phyloP scores from a whole-genome alignment of 2,888 invertebrate genomes.

The Seladonia tumulorum region DNA sequence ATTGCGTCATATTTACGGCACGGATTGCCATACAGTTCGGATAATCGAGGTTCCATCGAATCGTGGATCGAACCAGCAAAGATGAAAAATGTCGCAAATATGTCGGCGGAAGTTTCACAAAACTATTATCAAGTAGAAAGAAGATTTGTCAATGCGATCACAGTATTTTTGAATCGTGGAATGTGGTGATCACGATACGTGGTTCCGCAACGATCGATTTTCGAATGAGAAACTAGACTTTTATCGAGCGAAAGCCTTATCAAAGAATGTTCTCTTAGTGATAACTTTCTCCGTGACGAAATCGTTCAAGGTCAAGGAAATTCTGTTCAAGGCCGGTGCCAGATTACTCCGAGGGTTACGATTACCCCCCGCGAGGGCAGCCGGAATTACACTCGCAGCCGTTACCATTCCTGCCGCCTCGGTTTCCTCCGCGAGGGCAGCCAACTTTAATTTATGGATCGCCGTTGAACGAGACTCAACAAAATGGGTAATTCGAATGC shows the following conservation, averaged over 20 bases:
- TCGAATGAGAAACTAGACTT: neutral
- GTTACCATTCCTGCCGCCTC: constrained; percentile 68
- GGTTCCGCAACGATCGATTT: neutral
- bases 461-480: constrained; percentile 72
- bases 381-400: constrained; percentile 74
- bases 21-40: too few relatives aligned
- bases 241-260: neutral
- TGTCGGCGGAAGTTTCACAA: too few relatives aligned
- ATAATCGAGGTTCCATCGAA: too few relatives aligned
- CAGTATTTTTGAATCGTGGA: neutral
- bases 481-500: constrained; percentile 73
- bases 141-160: neutral
- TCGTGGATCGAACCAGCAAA: too few relatives aligned
- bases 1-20: too few relatives aligned
- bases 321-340: constrained; percentile 61
- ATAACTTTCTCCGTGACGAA: neutral
- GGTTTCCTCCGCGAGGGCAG: constrained; percentile 67
- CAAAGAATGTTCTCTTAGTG: neutral
- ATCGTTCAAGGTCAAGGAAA: constrained; percentile 16
- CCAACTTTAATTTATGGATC: constrained; percentile 75
- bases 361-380: constrained; percentile 77
- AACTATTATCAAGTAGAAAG: too few relatives aligned
- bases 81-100: too few relatives aligned
- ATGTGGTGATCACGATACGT: neutral
- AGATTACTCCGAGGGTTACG: constrained; percentile 75